These are phyloP conservation scores for Noctua janthina DNA, from an alignment of 2,888 invertebrate species.

Conservation along the genomic window DNA sequence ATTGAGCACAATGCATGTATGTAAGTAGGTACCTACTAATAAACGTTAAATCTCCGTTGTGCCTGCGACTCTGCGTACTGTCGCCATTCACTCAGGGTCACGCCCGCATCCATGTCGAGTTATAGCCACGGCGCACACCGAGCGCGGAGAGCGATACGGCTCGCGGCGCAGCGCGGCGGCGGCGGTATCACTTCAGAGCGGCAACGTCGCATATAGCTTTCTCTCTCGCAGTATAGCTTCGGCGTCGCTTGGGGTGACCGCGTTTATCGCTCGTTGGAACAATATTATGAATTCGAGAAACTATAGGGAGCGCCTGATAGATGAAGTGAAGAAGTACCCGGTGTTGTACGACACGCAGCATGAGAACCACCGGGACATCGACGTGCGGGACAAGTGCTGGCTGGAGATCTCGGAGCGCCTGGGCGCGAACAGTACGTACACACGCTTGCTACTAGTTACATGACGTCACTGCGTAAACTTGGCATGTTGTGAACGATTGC, in stretches of 20 bases:
- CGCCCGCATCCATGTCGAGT: neutral
- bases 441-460: neutral
- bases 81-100: slow-evolving; percentile 7
- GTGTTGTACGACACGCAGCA: slow-evolving; percentile 86
- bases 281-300: slow-evolving; percentile 72
- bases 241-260: slow-evolving; percentile 77
- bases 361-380: slow-evolving; percentile 85
- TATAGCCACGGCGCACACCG: slow-evolving; percentile 74
- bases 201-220: slow-evolving; percentile 81
- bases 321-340: slow-evolving; percentile 85
- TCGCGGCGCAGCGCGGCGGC: slow-evolving; percentile 74
- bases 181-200: slow-evolving; percentile 72
- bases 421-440: slow-evolving; percentile 80
- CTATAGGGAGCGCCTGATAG: slow-evolving; percentile 83
- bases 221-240: slow-evolving; percentile 85
- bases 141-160: slow-evolving; percentile 77
- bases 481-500: neutral
- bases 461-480: neutral
- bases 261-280: slow-evolving; percentile 59
- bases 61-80: neutral
- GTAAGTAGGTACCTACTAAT: neutral
- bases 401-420: slow-evolving; percentile 83
- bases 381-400: slow-evolving; percentile 86
- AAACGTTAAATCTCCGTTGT: neutral
- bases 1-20: neutral